Conservation (phyloP, 2,113 vertebrate genomes). For the Aphyosemion australe region DNA sequence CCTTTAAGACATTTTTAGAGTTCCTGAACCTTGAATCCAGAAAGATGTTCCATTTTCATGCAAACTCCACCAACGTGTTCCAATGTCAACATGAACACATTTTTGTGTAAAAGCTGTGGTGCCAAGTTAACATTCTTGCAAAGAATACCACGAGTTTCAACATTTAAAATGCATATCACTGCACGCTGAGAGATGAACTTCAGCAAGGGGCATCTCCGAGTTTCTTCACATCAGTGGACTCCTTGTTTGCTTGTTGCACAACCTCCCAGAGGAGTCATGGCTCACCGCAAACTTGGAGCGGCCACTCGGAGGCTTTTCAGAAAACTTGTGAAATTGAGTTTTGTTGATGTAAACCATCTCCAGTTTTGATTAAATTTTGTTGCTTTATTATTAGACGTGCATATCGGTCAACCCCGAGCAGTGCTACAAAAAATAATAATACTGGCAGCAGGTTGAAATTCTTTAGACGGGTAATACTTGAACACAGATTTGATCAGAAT, state of each 20-base stretch:
- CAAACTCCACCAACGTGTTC: too few species aligned
- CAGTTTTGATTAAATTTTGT: background rate
- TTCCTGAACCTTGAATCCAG: too few species aligned
- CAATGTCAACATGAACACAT: background rate
- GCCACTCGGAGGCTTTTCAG: constrained; percentile 17
- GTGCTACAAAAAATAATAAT: background rate
- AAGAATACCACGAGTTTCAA: constrained; percentile 13
- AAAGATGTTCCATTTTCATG: too few species aligned
- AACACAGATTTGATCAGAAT: background rate
- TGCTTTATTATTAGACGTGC: background rate
- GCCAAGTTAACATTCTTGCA: constrained; percentile 1
- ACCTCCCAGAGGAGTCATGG: constrained; percentile 39
- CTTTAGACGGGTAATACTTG: background rate
- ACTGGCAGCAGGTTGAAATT: background rate
- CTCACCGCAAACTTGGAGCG: constrained; percentile 30
- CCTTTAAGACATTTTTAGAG: too few species aligned
- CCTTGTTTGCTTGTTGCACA: constrained; percentile 29
- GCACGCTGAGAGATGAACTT: constrained; percentile 26
- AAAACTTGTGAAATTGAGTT: constrained; percentile 8
- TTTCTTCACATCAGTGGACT: constrained; percentile 50
- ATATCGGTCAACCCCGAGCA: background rate
- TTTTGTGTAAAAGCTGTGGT: constrained; percentile 1
- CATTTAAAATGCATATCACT: constrained; percentile 5
- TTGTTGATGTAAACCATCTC: background rate
- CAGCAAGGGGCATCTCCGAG: constrained; percentile 43